Conservation (phyloP, 2,888 invertebrate species). For the Galeopsomyia nigrocyanea region DNA sequence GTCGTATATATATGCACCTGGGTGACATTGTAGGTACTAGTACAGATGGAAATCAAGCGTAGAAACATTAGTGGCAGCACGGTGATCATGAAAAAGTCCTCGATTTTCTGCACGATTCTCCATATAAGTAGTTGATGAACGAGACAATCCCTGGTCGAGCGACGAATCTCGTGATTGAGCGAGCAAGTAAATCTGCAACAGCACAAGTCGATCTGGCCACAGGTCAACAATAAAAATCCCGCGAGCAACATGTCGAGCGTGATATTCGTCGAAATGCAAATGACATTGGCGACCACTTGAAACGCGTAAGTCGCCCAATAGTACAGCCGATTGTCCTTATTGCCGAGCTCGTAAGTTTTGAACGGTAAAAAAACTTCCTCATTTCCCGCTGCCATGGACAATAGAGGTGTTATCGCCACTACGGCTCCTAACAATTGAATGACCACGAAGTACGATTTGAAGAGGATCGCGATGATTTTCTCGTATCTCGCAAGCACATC, state of each 20-base stretch:
- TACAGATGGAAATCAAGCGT: not conserved
- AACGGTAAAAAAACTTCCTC: too few relatives aligned
- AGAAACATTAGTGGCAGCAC: not conserved
- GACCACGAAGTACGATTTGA: too few relatives aligned
- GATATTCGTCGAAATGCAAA: not conserved
- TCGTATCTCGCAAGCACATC: too few relatives aligned
- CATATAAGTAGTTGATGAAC: not conserved
- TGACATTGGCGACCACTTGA: too few relatives aligned
- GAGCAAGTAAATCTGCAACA: not conserved
- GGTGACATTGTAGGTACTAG: not conserved
- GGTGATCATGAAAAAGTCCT: not conserved
- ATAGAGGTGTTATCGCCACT: too few relatives aligned
- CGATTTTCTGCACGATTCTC: not conserved
- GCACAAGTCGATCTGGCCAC: slow-evolving; percentile 13
- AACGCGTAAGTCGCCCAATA: too few relatives aligned
- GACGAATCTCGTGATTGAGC: not conserved
- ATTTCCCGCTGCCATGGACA: too few relatives aligned
- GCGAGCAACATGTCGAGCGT: not conserved
- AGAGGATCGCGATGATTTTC: too few relatives aligned
- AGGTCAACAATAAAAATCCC: not conserved
- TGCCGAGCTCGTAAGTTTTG: too few relatives aligned
- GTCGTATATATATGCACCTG: too few relatives aligned
- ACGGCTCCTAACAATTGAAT: too few relatives aligned
- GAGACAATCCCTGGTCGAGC: not conserved
- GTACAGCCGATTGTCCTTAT: too few relatives aligned